Evolutionary conservation across 2,797 vertebrate species (phyloP).

Genomic region (Diplodus puntazzo): DNA sequence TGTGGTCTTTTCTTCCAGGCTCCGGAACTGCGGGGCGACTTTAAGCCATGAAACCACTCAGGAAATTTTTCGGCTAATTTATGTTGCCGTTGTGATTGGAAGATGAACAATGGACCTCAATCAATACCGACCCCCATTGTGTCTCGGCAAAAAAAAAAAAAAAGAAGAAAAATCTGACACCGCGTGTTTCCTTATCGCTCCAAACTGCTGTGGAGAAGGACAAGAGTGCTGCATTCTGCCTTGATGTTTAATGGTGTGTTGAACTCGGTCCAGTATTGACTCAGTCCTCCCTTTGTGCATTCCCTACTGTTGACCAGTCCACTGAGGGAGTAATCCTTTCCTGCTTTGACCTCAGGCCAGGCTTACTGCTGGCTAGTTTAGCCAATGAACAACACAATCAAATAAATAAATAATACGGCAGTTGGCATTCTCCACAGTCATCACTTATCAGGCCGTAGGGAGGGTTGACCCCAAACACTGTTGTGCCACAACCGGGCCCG

Average conservation of each 20-base stretch:
- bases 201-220: conserved; percentile 47
- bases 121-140: conserved; percentile 11
- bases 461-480: conserved; percentile 82
- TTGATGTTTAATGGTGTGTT: conserved; percentile 75
- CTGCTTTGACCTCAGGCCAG: conserved; percentile 80
- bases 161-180: conserved; percentile 9
- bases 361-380: conserved; percentile 80
- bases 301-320: conserved; percentile 77
- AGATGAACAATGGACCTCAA: conserved; percentile 24
- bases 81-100: conserved; percentile 22
- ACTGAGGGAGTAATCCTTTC: conserved; percentile 79
- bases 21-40: conserved; percentile 28
- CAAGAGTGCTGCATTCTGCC: conserved; percentile 61
- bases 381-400: conserved; percentile 81
- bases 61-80: conserved; percentile 27
- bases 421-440: conserved; percentile 85
- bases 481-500: conserved; percentile 78
- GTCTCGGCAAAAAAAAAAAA: conserved; percentile 13
- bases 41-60: neutral
- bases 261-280: conserved; percentile 78
- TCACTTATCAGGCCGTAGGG: conserved; percentile 83
- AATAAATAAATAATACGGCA: conserved; percentile 81
- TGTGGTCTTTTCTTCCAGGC: conserved; percentile 20
- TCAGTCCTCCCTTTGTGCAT: conserved; percentile 74
- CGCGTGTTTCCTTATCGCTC: conserved; percentile 29